These are phyloP conservation scores for Oryctes rhinoceros DNA, from an alignment of 1,140 invertebrate species.

Conservation along the genomic window DNA sequence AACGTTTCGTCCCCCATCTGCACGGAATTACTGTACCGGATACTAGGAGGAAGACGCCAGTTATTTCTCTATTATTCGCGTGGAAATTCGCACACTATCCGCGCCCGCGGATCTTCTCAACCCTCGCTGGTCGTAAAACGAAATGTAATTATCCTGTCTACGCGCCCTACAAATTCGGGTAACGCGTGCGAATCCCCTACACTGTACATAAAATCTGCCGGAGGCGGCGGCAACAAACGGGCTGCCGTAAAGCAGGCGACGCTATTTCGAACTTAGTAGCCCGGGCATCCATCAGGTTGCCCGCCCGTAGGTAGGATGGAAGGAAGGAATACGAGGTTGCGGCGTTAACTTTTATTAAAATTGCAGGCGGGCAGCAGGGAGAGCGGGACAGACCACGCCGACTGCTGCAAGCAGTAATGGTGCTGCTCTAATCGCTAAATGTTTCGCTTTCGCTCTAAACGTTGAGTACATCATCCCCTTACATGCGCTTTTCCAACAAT, in stretches of 20 bases:
- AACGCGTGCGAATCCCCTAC: slow-evolving; percentile 7
- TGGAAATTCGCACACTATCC: not conserved
- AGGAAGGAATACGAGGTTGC: not conserved
- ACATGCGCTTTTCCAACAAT: too few relatives aligned
- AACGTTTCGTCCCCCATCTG: too few relatives aligned
- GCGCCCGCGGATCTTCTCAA: not conserved
- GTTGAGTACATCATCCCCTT: too few relatives aligned
- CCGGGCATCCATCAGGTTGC: too few relatives aligned
- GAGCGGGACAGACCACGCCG: not conserved
- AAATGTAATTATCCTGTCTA: slow-evolving; percentile 6
- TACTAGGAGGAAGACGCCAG: too few relatives aligned
- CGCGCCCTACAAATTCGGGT: slow-evolving; percentile 8
- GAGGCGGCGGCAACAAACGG: not conserved
- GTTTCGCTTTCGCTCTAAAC: not conserved
- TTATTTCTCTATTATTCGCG: not conserved
- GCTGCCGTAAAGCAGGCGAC: not conserved
- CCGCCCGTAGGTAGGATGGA: not conserved
- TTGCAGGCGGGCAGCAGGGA: not conserved
- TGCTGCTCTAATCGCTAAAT: not conserved
- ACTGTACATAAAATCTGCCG: not conserved
- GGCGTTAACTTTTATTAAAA: slow-evolving; percentile 15
- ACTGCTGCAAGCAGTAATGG: not conserved
- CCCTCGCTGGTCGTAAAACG: not conserved
- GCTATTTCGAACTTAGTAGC: not conserved
- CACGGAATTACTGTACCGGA: too few relatives aligned